Evolutionary conservation across 2,888 invertebrate species (phyloP), one percentile per base, ranked within the genome.

Genomic region (Psococerastis gibbosa): DNA sequence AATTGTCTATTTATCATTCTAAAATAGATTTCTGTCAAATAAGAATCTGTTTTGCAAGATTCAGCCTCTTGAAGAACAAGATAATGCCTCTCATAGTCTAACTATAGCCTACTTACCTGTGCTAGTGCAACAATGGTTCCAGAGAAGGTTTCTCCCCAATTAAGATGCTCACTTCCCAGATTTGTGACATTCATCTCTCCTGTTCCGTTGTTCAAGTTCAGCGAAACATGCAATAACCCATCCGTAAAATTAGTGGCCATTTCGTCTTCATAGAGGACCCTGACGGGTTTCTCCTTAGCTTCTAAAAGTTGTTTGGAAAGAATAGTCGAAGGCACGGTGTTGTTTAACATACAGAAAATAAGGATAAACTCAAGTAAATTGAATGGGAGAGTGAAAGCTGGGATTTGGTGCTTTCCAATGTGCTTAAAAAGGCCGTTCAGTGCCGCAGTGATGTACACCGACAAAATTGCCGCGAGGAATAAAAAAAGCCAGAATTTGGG

Each of bases 301-400:
- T 33, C 41, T 8, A 22, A 8, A 5, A 41, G 44, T 43, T 51
- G 43, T 42, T 55, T 52, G 38, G 17, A 18, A 13, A 38, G n/a
- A 5, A 38, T 38, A 9, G 6, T 15, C 16, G 44, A 20, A 42
- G 56, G 51, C 42, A 56, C 53, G 31, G 52, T 52, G 22, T 38
- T 38, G 18, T 38, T 3, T 3, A 38, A 11, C 13, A 60, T 49
- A 35, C 53, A 52, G 15, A 58, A 49, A 43, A 63, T 55, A 3
- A 64, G 47, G 23, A 59, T 49, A 8, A 60, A 52, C 50, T 59
- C 57, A 8, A 55, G 53, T 3, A 63, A 34, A 48, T 60, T 61
- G 52, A 60, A 63, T 16, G 64, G 62, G 46, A 61, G 52, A 1
- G 61, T 59, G 35, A 59, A 49, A 43, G 53, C 56, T 2, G 62